A percentile compares a stretch with the other conserved stretches of the same genome.
These are phyloP conservation scores for Perizoma flavofasciatum DNA, from an alignment of 2,888 invertebrate genomes.

Conservation along the genomic window DNA sequence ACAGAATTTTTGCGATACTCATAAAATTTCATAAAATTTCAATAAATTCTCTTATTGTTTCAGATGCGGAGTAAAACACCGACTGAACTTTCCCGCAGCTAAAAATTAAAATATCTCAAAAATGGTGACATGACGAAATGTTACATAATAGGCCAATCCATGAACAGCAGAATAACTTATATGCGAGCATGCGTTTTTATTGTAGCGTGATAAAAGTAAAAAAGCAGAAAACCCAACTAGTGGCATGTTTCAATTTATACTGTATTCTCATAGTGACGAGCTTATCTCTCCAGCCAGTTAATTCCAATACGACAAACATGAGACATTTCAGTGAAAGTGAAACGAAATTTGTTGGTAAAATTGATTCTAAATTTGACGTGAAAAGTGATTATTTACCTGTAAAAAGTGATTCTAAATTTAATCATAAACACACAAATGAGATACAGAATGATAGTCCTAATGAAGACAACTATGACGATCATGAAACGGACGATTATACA, in stretches of 20 bases:
- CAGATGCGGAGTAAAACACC: slow-evolving; percentile 57
- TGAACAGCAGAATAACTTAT: slow-evolving; percentile 58
- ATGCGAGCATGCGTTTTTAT: slow-evolving; percentile 63
- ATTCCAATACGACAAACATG: slow-evolving; percentile 77
- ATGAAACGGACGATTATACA: slow-evolving; percentile 54
- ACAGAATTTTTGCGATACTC: no score
- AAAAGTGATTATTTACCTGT: slow-evolving; percentile 18
- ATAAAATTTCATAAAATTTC: slow-evolving; percentile 19
- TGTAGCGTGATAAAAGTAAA: slow-evolving; percentile 45
- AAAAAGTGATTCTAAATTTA: slow-evolving; percentile 24
- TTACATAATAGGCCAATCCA: slow-evolving; percentile 54
- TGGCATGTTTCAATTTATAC: slow-evolving; percentile 64
- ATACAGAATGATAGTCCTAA: slow-evolving; percentile 60
- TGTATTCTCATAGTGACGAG: slow-evolving; percentile 58
- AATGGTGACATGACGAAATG: slow-evolving; percentile 78
- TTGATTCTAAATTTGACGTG: slow-evolving; percentile 42
- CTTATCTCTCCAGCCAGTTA: slow-evolving; percentile 63
- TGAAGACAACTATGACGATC: slow-evolving; percentile 65
- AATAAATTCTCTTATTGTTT: slow-evolving; percentile 55
- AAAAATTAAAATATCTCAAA: slow-evolving; percentile 47
- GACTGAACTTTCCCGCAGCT: slow-evolving; percentile 46
- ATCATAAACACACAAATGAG: slow-evolving; percentile 27
- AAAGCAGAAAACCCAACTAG: slow-evolving; percentile 38
- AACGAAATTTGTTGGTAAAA: slow-evolving; percentile 42
- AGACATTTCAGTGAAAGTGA: slow-evolving; percentile 55